These are phyloP conservation scores for Oryzias curvinotus DNA, from an alignment of 2,113 vertebrate species.

Conservation along the genomic window DNA sequence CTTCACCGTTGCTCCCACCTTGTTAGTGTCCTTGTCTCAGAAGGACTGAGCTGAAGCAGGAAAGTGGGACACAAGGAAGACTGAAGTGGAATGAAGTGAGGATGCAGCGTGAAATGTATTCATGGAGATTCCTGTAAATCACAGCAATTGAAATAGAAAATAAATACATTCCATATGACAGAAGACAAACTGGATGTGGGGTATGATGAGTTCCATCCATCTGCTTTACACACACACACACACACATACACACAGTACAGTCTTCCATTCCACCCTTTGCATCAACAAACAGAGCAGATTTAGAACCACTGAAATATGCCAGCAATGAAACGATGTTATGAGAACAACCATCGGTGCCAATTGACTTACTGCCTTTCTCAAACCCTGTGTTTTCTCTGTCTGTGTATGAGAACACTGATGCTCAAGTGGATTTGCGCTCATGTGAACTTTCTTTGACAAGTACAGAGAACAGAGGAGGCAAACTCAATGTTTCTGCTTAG, in stretches of 20 bases:
- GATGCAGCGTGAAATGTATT: slow-evolving; percentile 24
- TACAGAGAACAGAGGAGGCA: slow-evolving; percentile 14
- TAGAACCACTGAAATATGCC: slow-evolving; percentile 67
- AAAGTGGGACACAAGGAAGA: slow-evolving; percentile 1
- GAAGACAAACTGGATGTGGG: slow-evolving; percentile 23
- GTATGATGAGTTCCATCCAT: slow-evolving; percentile 35
- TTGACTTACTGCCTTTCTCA: slow-evolving; percentile 25
- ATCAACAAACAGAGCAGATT: slow-evolving; percentile 68
- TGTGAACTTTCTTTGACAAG: slow-evolving; percentile 28
- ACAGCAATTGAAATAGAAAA: slow-evolving; percentile 44
- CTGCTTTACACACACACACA: neutral
- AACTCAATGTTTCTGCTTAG: slow-evolving; percentile 48
- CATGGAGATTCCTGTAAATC: slow-evolving; percentile 43
- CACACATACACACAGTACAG: slow-evolving; percentile 7
- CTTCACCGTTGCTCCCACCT: neutral
- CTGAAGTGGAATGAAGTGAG: slow-evolving; percentile 9
- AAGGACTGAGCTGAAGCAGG: slow-evolving; percentile 9
- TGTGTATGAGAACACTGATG: neutral
- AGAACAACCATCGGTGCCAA: slow-evolving; percentile 50
- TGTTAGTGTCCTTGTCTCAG: neutral
- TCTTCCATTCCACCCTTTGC: slow-evolving; percentile 54
- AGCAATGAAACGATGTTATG: slow-evolving; percentile 68
- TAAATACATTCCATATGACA: slow-evolving; percentile 44
- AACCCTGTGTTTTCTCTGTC: neutral
- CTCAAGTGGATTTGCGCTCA: neutral